Percentiles rank a stretch among this genome's conserved stretches.
Conservation (phyloP, 2,797 vertebrate genomes). For the Monodelphis domestica region DNA sequence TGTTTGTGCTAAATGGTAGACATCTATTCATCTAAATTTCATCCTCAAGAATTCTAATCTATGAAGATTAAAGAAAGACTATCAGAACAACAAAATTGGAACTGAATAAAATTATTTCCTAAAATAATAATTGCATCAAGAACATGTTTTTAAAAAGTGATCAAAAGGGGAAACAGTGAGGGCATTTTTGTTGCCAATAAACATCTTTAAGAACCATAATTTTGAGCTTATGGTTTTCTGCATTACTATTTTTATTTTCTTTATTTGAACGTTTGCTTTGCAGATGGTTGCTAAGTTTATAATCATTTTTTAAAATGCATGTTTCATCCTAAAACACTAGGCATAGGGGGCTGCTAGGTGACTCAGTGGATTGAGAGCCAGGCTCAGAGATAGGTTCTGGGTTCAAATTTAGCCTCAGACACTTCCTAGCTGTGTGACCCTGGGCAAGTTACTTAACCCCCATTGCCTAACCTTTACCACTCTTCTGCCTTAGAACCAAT, state of each 20-base stretch:
- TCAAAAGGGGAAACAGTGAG: not conserved
- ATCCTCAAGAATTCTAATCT: not conserved
- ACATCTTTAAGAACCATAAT: not conserved
- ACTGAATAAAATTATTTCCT: not conserved
- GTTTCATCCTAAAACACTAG: constrained; percentile 19
- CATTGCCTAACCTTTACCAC: too few relatives aligned
- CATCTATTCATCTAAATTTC: not conserved
- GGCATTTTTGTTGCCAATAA: not conserved
- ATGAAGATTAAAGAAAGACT: not conserved
- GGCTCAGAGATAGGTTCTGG: too few relatives aligned
- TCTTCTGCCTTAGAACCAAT: too few relatives aligned
- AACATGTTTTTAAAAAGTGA: not conserved
- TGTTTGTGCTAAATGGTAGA: not conserved
- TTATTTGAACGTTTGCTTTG: not conserved
- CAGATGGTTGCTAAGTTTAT: not conserved
- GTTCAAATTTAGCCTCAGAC: too few relatives aligned
- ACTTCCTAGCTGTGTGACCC: too few relatives aligned
- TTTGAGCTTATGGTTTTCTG: not conserved
- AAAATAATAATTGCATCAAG: not conserved
- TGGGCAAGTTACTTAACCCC: too few relatives aligned
- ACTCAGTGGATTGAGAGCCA: too few relatives aligned
- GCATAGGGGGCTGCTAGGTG: too few relatives aligned
- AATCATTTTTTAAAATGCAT: not conserved
- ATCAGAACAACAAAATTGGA: not conserved
- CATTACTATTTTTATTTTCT: not conserved